Base-by-base conservation (phyloP, 2,797 vertebrate species). In the Chloroceryle amazona region DNA sequence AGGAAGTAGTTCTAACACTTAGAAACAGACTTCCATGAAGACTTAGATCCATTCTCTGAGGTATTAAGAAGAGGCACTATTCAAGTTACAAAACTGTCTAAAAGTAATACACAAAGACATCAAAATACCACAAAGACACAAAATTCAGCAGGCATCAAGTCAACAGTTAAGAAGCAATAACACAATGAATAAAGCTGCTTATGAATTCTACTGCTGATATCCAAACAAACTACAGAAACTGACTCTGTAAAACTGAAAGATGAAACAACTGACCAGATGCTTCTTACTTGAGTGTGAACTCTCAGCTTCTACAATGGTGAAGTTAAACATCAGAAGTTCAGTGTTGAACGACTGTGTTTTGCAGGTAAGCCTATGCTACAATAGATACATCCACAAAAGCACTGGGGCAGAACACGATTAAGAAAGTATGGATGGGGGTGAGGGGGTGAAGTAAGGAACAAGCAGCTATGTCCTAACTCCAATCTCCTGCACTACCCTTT, bases 361-460 rank as follows among this genome's bases (percentile, higher is more conserved):
- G 10, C 49, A 25, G 13, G 17, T 63, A 65, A 71, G n/a, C 9
- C 42, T 51, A 44, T 1, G 13, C 12, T 44, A 44, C 3, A 71
- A n/a, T 12, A 51, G 26, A n/a, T 11, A 28, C 0, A 0, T 10
- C 11, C 21, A 35, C 29, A 46, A 31, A 54, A 46, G 19, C 13
- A 37, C 62, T 11, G 28, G 12, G 28, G 19, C 10, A 14, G 19
- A 26, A 47, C 15, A 29, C 16, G 18, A 28, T 19, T 21, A 42
- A 54, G 52, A 41, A 52, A 14, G 9, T 47, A 47, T 1, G 2
- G 28, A 33, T 25, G 7, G 28, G 29, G 20, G 20, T 39, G 37
- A 12, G 19, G 1, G 4, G 3, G 6, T 11, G 21, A 9, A 60
- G 18, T 28, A 60, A 74, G 33, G 33, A 81, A 60, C 17, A 70